These are phyloP conservation scores for Eulemur mongoz DNA, from an alignment of 2,797 vertebrate species.

Conservation along the genomic window DNA sequence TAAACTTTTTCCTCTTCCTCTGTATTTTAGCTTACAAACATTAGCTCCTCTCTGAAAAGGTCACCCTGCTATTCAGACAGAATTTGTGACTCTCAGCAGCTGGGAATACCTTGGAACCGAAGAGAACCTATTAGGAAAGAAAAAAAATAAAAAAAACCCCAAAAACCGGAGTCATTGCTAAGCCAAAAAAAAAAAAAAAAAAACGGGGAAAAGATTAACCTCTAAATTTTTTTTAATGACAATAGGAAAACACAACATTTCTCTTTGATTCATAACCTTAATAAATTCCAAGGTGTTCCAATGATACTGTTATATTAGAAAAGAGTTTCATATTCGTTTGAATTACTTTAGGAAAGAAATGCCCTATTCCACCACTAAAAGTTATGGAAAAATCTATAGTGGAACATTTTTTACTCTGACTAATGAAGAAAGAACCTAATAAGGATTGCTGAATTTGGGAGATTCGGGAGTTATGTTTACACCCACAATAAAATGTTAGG, in stretches of 20 bases:
- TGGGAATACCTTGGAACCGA: constrained; percentile 30
- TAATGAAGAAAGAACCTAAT: constrained; percentile 57
- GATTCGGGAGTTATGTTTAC: constrained; percentile 24
- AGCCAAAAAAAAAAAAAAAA: not conserved
- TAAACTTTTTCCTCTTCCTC: not conserved
- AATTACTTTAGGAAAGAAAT: constrained; percentile 43
- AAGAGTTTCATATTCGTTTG: constrained; percentile 16
- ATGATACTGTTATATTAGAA: constrained; percentile 48
- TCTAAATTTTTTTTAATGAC: not conserved
- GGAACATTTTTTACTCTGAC: not conserved
- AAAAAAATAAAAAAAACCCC: too few relatives aligned
- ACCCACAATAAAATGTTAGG: constrained; percentile 49
- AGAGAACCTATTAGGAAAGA: constrained; percentile 5
- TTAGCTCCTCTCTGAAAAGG: constrained; percentile 61
- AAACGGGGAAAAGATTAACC: not conserved
- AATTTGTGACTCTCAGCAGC: constrained; percentile 41
- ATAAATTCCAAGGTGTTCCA: constrained; percentile 55
- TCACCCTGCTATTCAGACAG: constrained; percentile 41
- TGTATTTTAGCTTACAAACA: constrained; percentile 52
- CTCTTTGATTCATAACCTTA: constrained; percentile 55
- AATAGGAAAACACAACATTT: constrained; percentile 6
- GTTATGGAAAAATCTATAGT: constrained; percentile 41
- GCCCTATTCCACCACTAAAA: not conserved
- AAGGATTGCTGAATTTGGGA: constrained; percentile 38
- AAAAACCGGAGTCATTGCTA: not conserved